These are phyloP conservation scores for Capromys pilorides DNA, from an alignment of 2,797 vertebrate species.

Conservation along the genomic window DNA sequence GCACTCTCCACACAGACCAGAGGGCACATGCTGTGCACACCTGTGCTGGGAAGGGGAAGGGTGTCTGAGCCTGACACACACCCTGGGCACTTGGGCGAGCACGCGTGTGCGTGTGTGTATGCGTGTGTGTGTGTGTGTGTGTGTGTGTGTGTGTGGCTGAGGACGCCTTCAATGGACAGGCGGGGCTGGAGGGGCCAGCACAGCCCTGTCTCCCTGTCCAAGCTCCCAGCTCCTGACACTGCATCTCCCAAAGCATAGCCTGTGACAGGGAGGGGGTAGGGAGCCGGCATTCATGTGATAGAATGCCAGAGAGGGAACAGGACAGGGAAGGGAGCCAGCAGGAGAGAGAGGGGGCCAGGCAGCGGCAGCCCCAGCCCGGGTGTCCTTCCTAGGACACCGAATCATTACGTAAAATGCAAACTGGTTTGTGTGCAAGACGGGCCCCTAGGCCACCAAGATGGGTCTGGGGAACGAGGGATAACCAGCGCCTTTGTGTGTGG, in stretches of 20 bases:
- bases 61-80: neutral
- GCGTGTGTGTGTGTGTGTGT: neutral
- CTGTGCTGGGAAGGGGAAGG: neutral
- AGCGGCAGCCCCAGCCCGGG: neutral
- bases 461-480: neutral
- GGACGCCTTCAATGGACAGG: neutral
- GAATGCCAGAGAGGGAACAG: neutral
- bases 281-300: neutral
- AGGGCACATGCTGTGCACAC: neutral
- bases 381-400: neutral
- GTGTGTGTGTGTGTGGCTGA: neutral
- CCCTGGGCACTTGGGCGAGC: neutral
- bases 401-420: neutral
- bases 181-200: neutral
- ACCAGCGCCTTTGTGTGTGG: accelerated
- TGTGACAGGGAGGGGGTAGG: neutral
- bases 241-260: neutral
- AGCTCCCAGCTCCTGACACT: neutral
- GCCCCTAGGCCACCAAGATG: accelerated
- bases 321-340: neutral
- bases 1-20: accelerated
- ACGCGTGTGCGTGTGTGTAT: neutral
- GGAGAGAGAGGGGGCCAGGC: neutral
- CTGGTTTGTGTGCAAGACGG: no score
- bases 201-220: neutral